Evolutionary conservation across 2,888 invertebrate species (phyloP).

Genomic region (Eugnorisma glareosa): DNA sequence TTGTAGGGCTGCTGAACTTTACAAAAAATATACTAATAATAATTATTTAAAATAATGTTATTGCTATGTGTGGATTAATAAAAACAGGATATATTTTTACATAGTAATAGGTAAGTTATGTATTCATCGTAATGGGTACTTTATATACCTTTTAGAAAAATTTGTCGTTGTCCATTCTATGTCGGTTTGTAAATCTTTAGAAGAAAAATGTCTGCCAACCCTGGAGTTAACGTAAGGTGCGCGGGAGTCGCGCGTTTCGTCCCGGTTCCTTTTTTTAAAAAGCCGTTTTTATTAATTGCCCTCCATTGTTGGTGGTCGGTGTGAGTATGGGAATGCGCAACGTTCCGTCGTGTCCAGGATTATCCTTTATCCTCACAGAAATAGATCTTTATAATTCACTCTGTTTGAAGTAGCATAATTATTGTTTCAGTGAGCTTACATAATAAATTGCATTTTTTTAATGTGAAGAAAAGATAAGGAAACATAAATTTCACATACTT

Average conservation of each 20-base stretch:
- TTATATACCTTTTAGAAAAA: neutral
- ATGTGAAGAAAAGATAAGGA: conserved; percentile 39
- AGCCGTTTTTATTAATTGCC: conserved; percentile 81
- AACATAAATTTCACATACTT: conserved; percentile 59
- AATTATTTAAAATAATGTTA: conserved; percentile 1
- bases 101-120: neutral
- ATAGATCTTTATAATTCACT: conserved; percentile 55
- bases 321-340: conserved; percentile 71
- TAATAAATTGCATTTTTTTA: conserved; percentile 38
- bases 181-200: neutral
- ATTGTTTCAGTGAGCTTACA: conserved; percentile 49
- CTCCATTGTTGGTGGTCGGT: conserved; percentile 82
- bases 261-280: conserved; percentile 73
- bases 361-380: conserved; percentile 67
- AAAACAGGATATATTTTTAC: neutral
- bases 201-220: conserved; percentile 67
- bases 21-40: neutral
- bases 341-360: conserved; percentile 65
- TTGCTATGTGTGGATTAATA: neutral
- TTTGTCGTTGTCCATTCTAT: neutral
- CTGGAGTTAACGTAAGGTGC: conserved; percentile 73
- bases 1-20: conserved; percentile 60
- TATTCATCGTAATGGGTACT: too few relatives aligned
- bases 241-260: conserved; percentile 74
- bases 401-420: conserved; percentile 44